Base-by-base conservation (phyloP, 2,113 vertebrate species). In the Chaetorhynchus papuensis region DNA sequence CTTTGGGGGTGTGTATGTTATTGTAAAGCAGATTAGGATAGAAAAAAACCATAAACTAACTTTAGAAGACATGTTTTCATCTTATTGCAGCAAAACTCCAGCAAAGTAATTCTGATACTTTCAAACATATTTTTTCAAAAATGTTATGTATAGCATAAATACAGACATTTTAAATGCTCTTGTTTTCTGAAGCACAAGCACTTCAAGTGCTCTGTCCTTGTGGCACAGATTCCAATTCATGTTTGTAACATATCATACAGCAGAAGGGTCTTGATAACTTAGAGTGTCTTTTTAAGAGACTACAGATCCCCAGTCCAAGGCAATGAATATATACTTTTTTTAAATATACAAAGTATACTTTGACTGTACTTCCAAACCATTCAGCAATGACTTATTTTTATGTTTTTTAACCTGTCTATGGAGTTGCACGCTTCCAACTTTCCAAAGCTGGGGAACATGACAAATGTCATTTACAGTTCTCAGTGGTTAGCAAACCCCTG, bases 391-490 rank as follows among this genome's bases (percentile, higher is more conserved):
- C 15, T 27, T 47, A 10, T 26, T 60, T 64, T 12, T 45, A 6
- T 45, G 41, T 28, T 41, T 71, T 71, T 45, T 2, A 8, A 52
- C 24, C 41, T 59, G 23, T 22, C 23, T 41, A 1, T 18, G 22
- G 66, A 77, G 22, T 52, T 69, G 41, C 44, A 82, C 2, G 6
- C 23, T 82, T 74, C 39, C 45, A 89, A 26, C 76, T 79, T 74
- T 37, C 39, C 52, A 68, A 75, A 78, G 39, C 56, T 42, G 44
- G 26, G 65, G 47, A 92, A 60, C 19, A 14, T 13, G 44, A 74
- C 89, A 95, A 80, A 79, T 94, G 72, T 56, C 72, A 89, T 81
- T 92, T 84, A 82, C 33, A 75, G 83, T 63, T 84, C 60, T 68
- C 60, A 39, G 47, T 35, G 65, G 72, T 79, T 78, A 91, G 72